Evolutionary conservation across 2,888 invertebrate species (phyloP), one percentile per base, ranked within the genome.

Genomic region (Loripinus fragilis): DNA sequence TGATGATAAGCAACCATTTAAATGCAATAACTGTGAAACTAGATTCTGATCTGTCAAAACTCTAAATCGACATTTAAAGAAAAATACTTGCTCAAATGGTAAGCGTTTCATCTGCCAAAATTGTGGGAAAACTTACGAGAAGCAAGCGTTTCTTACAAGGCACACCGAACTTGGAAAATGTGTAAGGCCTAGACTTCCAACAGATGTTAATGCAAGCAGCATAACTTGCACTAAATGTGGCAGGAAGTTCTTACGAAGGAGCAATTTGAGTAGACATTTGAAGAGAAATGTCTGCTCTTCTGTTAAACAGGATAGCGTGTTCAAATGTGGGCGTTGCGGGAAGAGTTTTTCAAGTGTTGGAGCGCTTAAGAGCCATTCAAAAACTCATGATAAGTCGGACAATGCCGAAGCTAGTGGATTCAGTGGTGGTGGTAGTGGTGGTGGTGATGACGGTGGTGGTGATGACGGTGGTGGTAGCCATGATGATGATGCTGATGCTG

Each of bases 401-500:
- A 25, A n/a, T 28, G 20, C 10, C 50, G 23, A 50, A 10, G 28
- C 7, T 5, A 66, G 38, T n/a, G n/a, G 38, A 20, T 10, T 23
- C 5, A 45, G 65, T 60, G 50, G 17, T 2, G 23, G 55, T 41
- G 69, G 45, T 33, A 70, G 52, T 50, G 48, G 71, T 66, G 52
- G 64, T 41, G 35, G 65, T 66, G 52, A 45, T 50, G 76, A 55
- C 60, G 71, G 55, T 66, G 71, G 60, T 50, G 71, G 30, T 35
- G 50, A 66, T 65, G 66, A 50, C 71, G 75, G 55, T 70, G 48
- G 30, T 75, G 75, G 60, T 60, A 42, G 5, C 70, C 66, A 33
- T 71, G 71, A 70, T 45, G 65, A 65, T 71, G 33, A 75, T 75
- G 75, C 42, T 71, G 64, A 64, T 71, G 75, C 25, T 55, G 71